These are phyloP conservation scores for Drosophila ohnishii DNA, from an alignment of 1,140 invertebrate genomes.

Conservation along the genomic window DNA sequence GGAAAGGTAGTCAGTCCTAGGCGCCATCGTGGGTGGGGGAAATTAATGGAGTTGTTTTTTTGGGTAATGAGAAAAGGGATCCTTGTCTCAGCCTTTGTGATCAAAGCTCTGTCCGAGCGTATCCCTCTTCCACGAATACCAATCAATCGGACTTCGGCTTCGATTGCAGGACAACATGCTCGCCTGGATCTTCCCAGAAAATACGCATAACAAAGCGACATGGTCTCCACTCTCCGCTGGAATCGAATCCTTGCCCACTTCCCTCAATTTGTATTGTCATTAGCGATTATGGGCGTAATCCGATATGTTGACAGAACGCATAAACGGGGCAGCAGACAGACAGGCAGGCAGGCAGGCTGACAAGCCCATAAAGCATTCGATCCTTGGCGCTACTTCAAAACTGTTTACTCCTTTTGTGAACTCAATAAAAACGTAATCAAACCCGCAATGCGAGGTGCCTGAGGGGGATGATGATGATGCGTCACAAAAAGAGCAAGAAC, in stretches of 20 bases:
- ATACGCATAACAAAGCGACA: constrained; percentile 62
- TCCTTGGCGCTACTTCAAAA: constrained; percentile 78
- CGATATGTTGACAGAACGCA: constrained; percentile 77
- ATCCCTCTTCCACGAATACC: constrained; percentile 59
- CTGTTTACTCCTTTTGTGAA: constrained; percentile 74
- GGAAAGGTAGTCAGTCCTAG: constrained; percentile 16
- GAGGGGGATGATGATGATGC: constrained; percentile 48
- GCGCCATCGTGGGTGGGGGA: constrained; percentile 40
- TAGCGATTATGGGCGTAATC: constrained; percentile 78
- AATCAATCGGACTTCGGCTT: constrained; percentile 54
- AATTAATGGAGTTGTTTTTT: constrained; percentile 44
- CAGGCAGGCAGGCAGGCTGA: constrained; percentile 40
- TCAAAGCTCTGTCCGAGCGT: constrained; percentile 27
- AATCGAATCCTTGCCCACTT: constrained; percentile 33
- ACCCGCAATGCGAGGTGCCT: constrained; percentile 52
- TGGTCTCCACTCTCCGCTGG: constrained; percentile 12
- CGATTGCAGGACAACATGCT: constrained; percentile 50
- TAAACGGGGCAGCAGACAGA: constrained; percentile 33
- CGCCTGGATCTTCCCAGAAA: constrained; percentile 69
- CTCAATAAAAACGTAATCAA: constrained; percentile 77
- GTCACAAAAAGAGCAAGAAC: constrained; percentile 56
- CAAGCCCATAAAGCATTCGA: constrained; percentile 74
- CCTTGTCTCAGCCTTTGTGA: neutral
- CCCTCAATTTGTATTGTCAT: constrained; percentile 77
- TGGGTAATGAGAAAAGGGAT: constrained; percentile 18